A percentile compares a stretch with the other conserved stretches of the same genome.
phyloP scores from a whole-genome alignment of 1,140 invertebrate species.

The Triops cancriformis region DNA sequence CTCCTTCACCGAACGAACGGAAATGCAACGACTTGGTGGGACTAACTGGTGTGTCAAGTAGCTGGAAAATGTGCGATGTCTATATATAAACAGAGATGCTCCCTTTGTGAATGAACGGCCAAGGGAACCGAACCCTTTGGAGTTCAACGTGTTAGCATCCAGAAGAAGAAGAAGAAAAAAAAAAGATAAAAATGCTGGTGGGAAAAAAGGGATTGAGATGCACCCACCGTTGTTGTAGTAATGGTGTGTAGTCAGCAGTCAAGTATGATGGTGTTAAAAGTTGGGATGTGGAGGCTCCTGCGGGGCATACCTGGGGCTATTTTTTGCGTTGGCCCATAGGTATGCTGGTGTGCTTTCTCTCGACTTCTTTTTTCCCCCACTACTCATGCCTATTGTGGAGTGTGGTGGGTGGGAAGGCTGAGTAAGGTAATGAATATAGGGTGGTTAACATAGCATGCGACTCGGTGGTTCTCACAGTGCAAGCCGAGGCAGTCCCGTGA shows the following conservation, averaged over 20 bases:
- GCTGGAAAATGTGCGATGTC: not conserved
- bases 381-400: not conserved
- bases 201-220: constrained; percentile 10
- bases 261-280: constrained; percentile 11
- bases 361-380: not conserved
- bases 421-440: constrained; percentile 3
- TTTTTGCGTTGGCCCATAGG: not conserved
- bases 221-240: constrained; percentile 10
- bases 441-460: constrained; percentile 5
- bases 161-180: not conserved
- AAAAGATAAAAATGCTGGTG: not conserved
- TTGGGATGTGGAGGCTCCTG: not conserved
- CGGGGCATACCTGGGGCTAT: not conserved
- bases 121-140: not conserved
- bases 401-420: not conserved
- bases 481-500: not conserved
- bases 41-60: not conserved
- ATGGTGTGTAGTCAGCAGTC: not conserved
- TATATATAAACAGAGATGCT: not conserved
- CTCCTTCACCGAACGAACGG: not conserved
- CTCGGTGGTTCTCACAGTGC: constrained; percentile 3
- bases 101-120: not conserved
- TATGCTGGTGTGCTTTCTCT: not conserved
- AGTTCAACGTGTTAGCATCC: not conserved
- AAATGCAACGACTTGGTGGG: not conserved